Conservation (phyloP, 2,797 vertebrate genomes). For the Cygnus olor region DNA sequence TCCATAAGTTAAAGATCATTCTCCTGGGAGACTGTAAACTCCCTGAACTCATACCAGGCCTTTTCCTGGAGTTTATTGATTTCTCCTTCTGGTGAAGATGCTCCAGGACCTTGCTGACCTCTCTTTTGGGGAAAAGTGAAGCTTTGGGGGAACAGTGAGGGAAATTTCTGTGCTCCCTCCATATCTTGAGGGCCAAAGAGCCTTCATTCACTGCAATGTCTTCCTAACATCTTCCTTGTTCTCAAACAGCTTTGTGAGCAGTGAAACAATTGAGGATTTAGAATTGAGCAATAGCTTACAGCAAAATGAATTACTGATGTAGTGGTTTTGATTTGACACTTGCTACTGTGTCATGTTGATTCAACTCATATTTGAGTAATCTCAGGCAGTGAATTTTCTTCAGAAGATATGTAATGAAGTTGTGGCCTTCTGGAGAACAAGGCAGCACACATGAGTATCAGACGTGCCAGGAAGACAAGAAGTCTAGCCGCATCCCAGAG, state of each 20-base stretch:
- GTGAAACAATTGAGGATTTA: not conserved
- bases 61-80: not conserved
- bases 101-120: not conserved
- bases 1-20: not conserved
- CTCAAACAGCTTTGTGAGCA: not conserved
- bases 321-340: not conserved
- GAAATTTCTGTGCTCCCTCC: not conserved
- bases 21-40: not conserved
- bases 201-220: accelerated
- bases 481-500: not conserved
- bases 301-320: not conserved
- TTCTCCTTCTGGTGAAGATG: not conserved
- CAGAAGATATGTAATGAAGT: not conserved
- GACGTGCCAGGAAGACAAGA: too few relatives aligned
- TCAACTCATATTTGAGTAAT: not conserved
- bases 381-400: not conserved
- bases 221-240: not conserved
- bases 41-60: not conserved
- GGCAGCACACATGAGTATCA: not conserved
- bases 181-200: not conserved
- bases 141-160: not conserved
- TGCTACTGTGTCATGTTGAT: not conserved
- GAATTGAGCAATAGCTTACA: not conserved
- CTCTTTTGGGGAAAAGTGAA: not conserved
- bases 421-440: not conserved